Evolutionary conservation across 1,140 invertebrate genomes (phyloP).

Genomic region (Formica exsecta): DNA sequence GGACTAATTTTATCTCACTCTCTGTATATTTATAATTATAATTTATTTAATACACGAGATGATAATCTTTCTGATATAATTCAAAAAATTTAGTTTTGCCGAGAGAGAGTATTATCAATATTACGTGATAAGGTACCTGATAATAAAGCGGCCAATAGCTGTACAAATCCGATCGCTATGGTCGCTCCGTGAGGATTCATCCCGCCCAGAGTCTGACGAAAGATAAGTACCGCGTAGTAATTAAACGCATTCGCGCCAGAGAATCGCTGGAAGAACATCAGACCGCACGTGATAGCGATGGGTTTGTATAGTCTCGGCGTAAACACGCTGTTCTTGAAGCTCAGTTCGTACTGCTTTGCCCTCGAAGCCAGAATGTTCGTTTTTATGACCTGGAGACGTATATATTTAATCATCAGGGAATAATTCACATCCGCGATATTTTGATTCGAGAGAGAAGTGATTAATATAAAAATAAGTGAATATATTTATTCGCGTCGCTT

Average conservation of each 20-base stretch:
- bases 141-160: conserved; percentile 91
- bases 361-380: conserved; percentile 84
- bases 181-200: conserved; percentile 94
- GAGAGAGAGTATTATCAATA: neutral
- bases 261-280: conserved; percentile 95
- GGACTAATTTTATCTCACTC: too few species aligned
- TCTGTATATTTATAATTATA: neutral
- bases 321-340: conserved; percentile 86
- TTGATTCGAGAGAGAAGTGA: neutral
- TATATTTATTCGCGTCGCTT: neutral
- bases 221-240: conserved; percentile 93
- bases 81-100: neutral
- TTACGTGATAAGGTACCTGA: conserved; percentile 86
- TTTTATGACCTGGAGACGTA: conserved; percentile 82
- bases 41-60: neutral
- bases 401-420: neutral
- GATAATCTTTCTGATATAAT: neutral
- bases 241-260: conserved; percentile 94
- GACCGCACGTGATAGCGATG: conserved; percentile 92
- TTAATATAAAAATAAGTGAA: too few species aligned
- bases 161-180: conserved; percentile 92
- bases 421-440: neutral
- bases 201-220: conserved; percentile 91
- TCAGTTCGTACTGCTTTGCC: conserved; percentile 84
- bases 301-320: conserved; percentile 89